These are phyloP conservation scores for Lithophane semibrunnea DNA, from an alignment of 2,888 invertebrate genomes.

Conservation along the genomic window DNA sequence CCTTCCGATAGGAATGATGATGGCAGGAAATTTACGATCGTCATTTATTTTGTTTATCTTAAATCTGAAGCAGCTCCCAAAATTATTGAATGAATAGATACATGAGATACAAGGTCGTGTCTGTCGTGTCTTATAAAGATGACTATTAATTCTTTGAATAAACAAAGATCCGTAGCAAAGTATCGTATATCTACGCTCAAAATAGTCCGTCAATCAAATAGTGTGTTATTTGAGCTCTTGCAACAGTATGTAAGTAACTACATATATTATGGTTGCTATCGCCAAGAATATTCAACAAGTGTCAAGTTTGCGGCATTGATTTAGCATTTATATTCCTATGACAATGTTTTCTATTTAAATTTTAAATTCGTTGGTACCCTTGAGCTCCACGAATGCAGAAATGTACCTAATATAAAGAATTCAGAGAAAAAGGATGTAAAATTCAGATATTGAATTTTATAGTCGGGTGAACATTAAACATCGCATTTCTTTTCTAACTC, in stretches of 20 bases:
- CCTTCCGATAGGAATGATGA: not conserved
- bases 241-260: not conserved
- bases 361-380: not conserved
- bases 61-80: conserved; percentile 19
- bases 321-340: not conserved
- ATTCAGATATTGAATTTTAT: not conserved
- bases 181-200: not conserved
- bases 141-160: not conserved
- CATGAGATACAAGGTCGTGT: too few species aligned
- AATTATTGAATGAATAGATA: not conserved
- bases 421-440: not conserved
- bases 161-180: not conserved
- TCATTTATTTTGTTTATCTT: conserved; percentile 20
- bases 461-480: not conserved
- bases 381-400: not conserved
- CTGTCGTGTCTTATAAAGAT: not conserved
- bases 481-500: not conserved
- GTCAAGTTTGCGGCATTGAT: not conserved
- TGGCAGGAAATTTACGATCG: conserved; percentile 13
- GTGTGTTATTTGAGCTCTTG: not conserved
- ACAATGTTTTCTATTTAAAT: not conserved
- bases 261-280: not conserved
- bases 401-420: not conserved
- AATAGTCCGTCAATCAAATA: not conserved
- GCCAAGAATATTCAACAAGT: conserved; percentile 11